Base-by-base conservation (phyloP, 2,888 invertebrate genomes). In the Caenorhabditis uteleia region DNA sequence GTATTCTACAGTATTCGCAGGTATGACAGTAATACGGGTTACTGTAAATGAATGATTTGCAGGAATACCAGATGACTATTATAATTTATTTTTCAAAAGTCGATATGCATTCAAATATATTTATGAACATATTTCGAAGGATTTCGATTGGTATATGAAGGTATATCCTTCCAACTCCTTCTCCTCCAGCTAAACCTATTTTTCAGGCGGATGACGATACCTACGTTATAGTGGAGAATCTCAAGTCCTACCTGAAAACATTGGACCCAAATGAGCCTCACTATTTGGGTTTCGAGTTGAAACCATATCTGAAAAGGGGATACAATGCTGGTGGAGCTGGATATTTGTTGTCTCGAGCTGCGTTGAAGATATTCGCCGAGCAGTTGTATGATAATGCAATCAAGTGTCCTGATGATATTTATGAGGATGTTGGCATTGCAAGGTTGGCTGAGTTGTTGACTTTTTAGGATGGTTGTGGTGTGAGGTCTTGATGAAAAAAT, bases 101-200 rank as follows among this genome's bases (percentile, higher is more conserved):
- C 61, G 67, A 20, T 70, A 58, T 40, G 77, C 72, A 7, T 69
- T 77, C 45, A 49, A 74, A 45, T 75, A 75, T 42, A 65, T 67
- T 16, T 74, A 64, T 40, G 53, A 56, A 8, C 40, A 72, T 20
- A 61, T 77, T 31, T 72, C 68, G 0, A 12, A 43, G 12, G 62
- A 77, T 5, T 77, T 77, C 47, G 77, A 77, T 40, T 77, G 77
- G 77, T 77, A 77, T 51, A 39, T 77, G 47, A 77, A 75, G 56
- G 75, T 75, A 16, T 33, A 46, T 53, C 20, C 7, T 29, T 53
- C 14, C 7, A 21, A 16, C 27, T 33, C 33, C n/a, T n/a, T n/a
- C n/a, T n/a, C n/a, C n/a, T n/a, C n/a, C n/a, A n/a, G n/a, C n/a
- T n/a, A 29, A n/a, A n/a, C 18, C 7, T 7, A 26, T 12, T 31